These are phyloP conservation scores for Drosophila burlai DNA, from an alignment of 1,140 invertebrate species.

Conservation along the genomic window DNA sequence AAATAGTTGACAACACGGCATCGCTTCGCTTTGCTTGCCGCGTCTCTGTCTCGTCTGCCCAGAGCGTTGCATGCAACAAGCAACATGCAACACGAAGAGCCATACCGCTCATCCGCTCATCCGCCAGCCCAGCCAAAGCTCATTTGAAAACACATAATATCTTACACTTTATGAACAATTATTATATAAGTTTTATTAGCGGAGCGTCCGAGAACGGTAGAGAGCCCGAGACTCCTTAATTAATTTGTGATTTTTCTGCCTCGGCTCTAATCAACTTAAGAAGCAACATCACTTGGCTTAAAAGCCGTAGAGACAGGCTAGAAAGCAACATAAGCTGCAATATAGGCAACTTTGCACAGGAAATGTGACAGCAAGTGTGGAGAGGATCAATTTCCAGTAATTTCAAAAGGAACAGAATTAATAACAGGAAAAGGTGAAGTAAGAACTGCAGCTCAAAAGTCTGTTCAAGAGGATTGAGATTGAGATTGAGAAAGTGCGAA, in stretches of 20 bases:
- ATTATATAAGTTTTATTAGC: conserved; percentile 85
- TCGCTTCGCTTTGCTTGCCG: conserved; percentile 43
- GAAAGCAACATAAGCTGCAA: conserved; percentile 1
- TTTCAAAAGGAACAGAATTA: not conserved
- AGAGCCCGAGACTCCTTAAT: conserved; percentile 60
- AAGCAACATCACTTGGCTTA: conserved; percentile 1
- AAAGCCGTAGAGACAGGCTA: conserved; percentile 3
- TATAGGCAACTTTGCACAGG: conserved; percentile 9
- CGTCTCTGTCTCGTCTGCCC: conserved; percentile 1
- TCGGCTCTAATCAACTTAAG: conserved; percentile 21
- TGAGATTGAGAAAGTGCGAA: no score
- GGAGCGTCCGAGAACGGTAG: conserved; percentile 27
- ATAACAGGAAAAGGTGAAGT: not conserved
- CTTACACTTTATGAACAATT: conserved; percentile 84
- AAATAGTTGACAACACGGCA: conserved; percentile 85
- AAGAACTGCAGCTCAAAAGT: not conserved
- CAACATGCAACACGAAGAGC: conserved; percentile 65
- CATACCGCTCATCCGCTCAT: conserved; percentile 19
- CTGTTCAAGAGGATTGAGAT: not conserved
- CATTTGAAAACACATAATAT: conserved; percentile 84
- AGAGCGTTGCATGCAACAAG: conserved; percentile 76
- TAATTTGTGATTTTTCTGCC: conserved; percentile 81
- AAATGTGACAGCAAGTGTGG: conserved; percentile 1
- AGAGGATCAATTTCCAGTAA: conserved; percentile 5
- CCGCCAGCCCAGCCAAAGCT: conserved; percentile 70